These are phyloP conservation scores for Erpetoichthys calabaricus DNA, from an alignment of 2,797 vertebrate species.

Conservation along the genomic window DNA sequence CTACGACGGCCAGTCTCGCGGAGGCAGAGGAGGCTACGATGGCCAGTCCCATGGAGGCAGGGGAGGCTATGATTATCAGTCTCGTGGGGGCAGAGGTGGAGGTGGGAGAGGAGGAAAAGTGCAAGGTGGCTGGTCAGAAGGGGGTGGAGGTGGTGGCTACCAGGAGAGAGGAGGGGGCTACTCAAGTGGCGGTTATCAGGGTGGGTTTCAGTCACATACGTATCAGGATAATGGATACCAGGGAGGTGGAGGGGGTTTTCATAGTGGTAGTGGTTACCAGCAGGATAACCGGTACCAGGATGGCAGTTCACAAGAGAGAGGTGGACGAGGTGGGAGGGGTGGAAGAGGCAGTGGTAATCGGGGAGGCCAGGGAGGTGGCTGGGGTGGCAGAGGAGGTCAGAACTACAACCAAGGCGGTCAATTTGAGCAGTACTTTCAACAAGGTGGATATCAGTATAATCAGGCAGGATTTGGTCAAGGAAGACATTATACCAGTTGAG, in stretches of 20 bases:
- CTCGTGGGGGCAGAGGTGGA: constrained; percentile 38
- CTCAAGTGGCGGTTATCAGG: constrained; percentile 44
- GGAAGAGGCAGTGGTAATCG: constrained; percentile 48
- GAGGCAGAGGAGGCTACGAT: constrained; percentile 28
- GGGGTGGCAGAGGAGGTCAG: constrained; percentile 80
- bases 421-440: constrained; percentile 97
- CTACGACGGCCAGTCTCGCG: constrained; percentile 40
- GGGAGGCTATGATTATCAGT: constrained; percentile 57
- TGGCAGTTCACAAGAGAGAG: constrained; percentile 54
- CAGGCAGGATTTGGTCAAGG: constrained; percentile 88
- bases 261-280: constrained; percentile 57
- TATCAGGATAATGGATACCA: constrained; percentile 54
- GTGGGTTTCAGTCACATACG: constrained; percentile 58
- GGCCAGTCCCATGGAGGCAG: constrained; percentile 50
- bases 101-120: constrained; percentile 49
- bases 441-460: constrained; percentile 89
- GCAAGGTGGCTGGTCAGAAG: constrained; percentile 57
- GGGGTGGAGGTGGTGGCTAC: constrained; percentile 47
- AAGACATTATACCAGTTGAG: constrained; percentile 85
- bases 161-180: constrained; percentile 52
- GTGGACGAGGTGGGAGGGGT: constrained; percentile 43
- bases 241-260: constrained; percentile 38
- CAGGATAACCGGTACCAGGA: constrained; percentile 9
- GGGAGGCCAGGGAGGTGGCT: constrained; percentile 68
- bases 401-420: constrained; percentile 87